Conservation (phyloP, 2,113 vertebrate genomes). For the Phylloscopus whistleri region DNA sequence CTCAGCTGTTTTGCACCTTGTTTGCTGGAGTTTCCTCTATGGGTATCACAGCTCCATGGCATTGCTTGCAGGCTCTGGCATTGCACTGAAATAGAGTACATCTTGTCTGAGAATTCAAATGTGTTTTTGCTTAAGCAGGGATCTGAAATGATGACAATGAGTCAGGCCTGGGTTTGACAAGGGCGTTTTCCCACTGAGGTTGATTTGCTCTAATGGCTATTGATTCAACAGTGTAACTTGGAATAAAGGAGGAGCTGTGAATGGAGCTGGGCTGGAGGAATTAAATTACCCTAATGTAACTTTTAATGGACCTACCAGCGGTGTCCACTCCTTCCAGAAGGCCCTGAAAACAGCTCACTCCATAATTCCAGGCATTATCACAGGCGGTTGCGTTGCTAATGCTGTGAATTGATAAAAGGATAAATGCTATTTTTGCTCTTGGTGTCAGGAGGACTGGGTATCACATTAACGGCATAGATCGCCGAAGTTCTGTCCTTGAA, state of each 20-base stretch:
- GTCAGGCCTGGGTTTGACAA: slow-evolving; percentile 6
- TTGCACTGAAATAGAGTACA: not conserved
- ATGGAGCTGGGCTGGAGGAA: slow-evolving; percentile 20
- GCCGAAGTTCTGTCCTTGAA: slow-evolving; percentile 46
- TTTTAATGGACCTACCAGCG: slow-evolving; percentile 48
- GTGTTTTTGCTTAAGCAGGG: not conserved
- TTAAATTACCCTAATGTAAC: slow-evolving; percentile 60
- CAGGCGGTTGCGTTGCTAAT: slow-evolving; percentile 2
- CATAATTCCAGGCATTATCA: slow-evolving; percentile 35
- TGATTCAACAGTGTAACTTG: slow-evolving; percentile 53
- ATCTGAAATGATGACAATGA: not conserved
- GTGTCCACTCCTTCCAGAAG: slow-evolving; percentile 12
- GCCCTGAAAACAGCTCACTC: not conserved
- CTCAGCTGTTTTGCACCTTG: not conserved
- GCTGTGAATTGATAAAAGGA: slow-evolving; percentile 50
- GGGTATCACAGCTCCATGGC: not conserved
- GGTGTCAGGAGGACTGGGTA: slow-evolving; percentile 30
- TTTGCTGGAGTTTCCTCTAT: not conserved
- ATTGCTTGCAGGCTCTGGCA: not conserved
- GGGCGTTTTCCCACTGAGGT: slow-evolving; percentile 20
- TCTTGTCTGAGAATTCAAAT: not conserved
- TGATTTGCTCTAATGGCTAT: slow-evolving; percentile 61
- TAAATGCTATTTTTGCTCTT: slow-evolving; percentile 50
- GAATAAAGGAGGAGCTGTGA: slow-evolving; percentile 45
- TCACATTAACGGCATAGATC: not conserved